Evolutionary conservation across 30 jellyfish, hydroid and myxozoan species (phyloP), one percentile per base, ranked within the genome.

Genomic region (Aurelia sp.): DNA sequence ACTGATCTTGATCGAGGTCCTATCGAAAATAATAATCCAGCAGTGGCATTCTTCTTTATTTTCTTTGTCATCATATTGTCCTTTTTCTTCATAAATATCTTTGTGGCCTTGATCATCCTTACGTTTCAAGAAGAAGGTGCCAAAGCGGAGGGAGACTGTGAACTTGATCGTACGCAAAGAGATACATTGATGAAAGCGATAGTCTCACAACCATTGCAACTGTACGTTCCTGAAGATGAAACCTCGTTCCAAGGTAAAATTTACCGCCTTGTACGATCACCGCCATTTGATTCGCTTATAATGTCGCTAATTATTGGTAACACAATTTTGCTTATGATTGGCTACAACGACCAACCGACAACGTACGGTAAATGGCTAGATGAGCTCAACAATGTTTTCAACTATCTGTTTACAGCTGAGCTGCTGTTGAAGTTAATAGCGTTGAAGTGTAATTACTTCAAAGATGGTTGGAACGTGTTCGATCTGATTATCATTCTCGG

Each of bases 121-220:
- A 90, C 97, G 27, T 90, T 90, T 62, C 97, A 90, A 78, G 95
- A 90, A 27, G 91, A 79, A 65, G 97, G 90, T 8, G 97, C 97
- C 5, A 79, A 76, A 22, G 97, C 74, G 66, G 90, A 65, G 37
- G 92, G 97, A 15, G 90, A 73, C 68, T 82, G 91, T 20, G 92
- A 89, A 52, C 86, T 89, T 31, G 97, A 89, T 82, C 89, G 97
- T 44, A 78, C 81, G 68, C 87, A 91, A 91, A 88, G 89, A 20
- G 91, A 91, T 89, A 84, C 96, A 41, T 13, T 91, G 13, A 76
- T 73, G 85, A 82, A 83, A 11, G 97, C 96, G 19, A 91, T 91
- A 84, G 61, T 78, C 22, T 77, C 96, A 65, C 91, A 91, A 47
- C 97, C 97, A 23, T 71, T 84, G 80, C 87, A 85, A 22, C 76